Percentiles rank a stretch among this genome's conserved stretches.
phyloP scores from a whole-genome alignment of 2,113 vertebrate genomes.

The Drymodes brunneopygia region DNA sequence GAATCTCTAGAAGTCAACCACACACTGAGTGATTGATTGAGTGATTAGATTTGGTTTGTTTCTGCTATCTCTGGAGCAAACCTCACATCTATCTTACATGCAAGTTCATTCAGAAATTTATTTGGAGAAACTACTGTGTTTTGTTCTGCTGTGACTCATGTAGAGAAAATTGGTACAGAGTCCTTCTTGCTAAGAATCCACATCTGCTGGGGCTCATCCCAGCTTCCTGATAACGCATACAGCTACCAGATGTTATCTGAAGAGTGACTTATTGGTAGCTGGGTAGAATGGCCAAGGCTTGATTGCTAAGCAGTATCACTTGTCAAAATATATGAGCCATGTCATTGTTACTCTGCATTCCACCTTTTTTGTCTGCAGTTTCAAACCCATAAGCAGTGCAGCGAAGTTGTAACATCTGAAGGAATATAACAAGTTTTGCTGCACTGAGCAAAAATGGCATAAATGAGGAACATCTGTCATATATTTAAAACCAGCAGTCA shows the following conservation, averaged over 20 bases:
- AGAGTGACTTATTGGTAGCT: background rate
- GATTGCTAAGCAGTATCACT: background rate
- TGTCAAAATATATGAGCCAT: background rate
- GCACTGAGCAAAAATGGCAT: background rate
- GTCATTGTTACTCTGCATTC: background rate
- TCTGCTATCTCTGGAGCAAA: background rate
- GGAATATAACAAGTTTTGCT: background rate
- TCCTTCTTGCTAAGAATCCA: background rate
- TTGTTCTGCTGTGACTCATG: background rate
- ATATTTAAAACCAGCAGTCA: background rate
- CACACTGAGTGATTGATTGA: background rate
- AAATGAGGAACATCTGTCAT: slow-evolving; percentile 1
- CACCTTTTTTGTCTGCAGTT: background rate
- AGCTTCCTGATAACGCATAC: background rate
- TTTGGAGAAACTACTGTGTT: background rate
- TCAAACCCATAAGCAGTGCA: background rate
- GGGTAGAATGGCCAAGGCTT: background rate
- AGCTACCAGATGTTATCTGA: background rate
- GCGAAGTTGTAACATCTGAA: slow-evolving; percentile 21
- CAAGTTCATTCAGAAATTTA: background rate
- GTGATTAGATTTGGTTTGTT: background rate
- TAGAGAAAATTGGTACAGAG: background rate
- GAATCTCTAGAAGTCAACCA: background rate
- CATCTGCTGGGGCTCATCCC: background rate
- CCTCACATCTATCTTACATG: background rate